Evolutionary conservation across 2,113 vertebrate species (phyloP).

Genomic region (Strix uralensis): DNA sequence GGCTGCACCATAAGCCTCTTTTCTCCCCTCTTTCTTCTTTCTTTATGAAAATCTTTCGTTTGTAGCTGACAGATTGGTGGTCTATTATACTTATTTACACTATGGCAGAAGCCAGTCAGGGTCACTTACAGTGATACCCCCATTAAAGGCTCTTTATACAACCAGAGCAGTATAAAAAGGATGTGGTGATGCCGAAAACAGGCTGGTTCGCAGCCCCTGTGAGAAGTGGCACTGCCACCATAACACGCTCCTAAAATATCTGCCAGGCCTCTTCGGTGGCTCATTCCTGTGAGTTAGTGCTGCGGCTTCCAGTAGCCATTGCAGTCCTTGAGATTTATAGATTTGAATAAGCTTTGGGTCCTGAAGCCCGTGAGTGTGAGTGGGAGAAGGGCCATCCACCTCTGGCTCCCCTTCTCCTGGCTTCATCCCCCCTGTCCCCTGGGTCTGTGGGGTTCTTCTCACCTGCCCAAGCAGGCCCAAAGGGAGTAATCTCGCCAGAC

Average conservation of each 20-base stretch:
- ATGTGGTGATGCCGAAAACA: not conserved
- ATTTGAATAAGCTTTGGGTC: not conserved
- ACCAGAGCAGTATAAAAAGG: not conserved
- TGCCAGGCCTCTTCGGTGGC: not conserved
- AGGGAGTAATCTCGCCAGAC: not conserved
- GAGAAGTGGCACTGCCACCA: not conserved
- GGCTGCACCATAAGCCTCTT: not conserved
- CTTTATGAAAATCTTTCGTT: not conserved
- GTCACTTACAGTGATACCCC: not conserved
- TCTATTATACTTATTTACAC: not conserved
- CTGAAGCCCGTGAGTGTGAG: not conserved
- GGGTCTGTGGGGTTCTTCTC: not conserved
- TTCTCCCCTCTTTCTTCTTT: not conserved
- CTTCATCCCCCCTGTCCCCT: fast-evolving
- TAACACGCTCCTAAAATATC: not conserved
- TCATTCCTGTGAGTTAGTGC: not conserved
- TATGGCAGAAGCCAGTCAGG: not conserved
- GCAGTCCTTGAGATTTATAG: not conserved
- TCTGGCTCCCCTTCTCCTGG: not conserved
- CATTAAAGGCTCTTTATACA: not conserved
- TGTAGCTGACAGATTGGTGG: not conserved
- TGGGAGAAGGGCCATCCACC: not conserved
- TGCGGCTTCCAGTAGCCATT: not conserved
- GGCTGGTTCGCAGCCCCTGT: not conserved
- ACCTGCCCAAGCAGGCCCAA: not conserved